Conservation (phyloP, 53 echinoderm and acorn worm genomes). For the Crossaster papposus region DNA sequence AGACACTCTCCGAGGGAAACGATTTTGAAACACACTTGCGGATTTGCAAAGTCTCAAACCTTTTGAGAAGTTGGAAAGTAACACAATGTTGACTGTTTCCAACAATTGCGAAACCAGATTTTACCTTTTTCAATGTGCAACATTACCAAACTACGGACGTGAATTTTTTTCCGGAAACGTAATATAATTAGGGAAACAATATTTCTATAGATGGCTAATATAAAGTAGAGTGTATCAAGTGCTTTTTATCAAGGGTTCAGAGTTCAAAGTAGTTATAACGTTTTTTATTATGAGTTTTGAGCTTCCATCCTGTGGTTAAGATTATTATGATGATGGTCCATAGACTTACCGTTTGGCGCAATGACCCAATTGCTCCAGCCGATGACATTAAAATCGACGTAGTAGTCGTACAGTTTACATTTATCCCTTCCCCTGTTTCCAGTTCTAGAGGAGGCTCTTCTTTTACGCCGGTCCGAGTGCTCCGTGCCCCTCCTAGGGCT, state of each 20-base stretch:
- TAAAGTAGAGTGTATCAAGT: no score
- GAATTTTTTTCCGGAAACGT: no score
- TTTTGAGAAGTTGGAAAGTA: neutral
- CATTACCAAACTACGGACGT: no score
- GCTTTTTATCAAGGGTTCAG: no score
- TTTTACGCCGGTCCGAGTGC: constrained; percentile 35
- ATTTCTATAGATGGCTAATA: no score
- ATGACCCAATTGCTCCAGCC: constrained; percentile 94
- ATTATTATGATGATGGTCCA: neutral
- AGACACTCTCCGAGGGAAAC: neutral
- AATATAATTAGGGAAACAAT: no score
- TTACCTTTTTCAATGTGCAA: no score
- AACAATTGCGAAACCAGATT: no score
- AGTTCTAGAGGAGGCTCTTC: constrained; percentile 51
- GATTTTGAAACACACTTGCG: neutral
- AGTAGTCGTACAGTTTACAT: constrained; percentile 85
- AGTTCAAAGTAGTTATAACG: no score
- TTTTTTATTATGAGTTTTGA: no score
- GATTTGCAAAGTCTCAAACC: neutral
- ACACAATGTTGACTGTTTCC: neutral
- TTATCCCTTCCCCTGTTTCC: constrained; percentile 62
- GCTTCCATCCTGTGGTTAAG: no score
- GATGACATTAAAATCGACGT: constrained; percentile 83
- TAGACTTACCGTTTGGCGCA: constrained; percentile 87
- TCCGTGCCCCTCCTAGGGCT: neutral